phyloP scores from a whole-genome alignment of 2,113 vertebrate genomes.

The Chloropsis cyanopogon region DNA sequence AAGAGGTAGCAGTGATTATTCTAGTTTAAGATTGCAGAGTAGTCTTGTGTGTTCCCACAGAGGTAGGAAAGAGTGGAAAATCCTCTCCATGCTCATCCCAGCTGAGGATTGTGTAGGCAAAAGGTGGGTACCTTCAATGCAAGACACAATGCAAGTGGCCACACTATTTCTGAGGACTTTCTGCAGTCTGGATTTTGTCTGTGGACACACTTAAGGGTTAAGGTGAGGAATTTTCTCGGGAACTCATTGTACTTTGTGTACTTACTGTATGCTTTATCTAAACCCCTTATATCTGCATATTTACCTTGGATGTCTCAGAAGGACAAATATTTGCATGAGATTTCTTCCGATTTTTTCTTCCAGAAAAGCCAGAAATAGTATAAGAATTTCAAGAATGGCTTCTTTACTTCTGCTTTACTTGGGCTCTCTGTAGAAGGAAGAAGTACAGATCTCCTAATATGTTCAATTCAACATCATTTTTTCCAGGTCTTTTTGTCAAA shows the following conservation, averaged over 20 bases:
- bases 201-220: not conserved
- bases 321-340: not conserved
- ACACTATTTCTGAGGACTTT: not conserved
- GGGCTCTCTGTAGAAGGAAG: not conserved
- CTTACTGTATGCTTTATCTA: not conserved
- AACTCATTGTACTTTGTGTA: not conserved
- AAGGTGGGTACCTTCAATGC: not conserved
- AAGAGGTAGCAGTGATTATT: not conserved
- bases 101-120: not conserved
- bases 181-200: not conserved
- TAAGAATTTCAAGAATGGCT: not conserved
- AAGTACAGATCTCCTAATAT: not conserved
- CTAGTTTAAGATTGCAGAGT: not conserved
- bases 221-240: not conserved
- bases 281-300: not conserved
- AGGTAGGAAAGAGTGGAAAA: not conserved
- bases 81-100: not conserved
- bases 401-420: conserved; percentile 14
- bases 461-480: not conserved
- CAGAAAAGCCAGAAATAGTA: conserved; percentile 25
- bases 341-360: conserved; percentile 31
- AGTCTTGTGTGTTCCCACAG: not conserved
- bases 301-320: not conserved
- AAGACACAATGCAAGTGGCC: not conserved
- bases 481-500: not conserved